Percentiles rank a stretch among this genome's conserved stretches.
Evolutionary conservation across 2,113 vertebrate species (phyloP).

Genomic region (Phycodurus eques): DNA sequence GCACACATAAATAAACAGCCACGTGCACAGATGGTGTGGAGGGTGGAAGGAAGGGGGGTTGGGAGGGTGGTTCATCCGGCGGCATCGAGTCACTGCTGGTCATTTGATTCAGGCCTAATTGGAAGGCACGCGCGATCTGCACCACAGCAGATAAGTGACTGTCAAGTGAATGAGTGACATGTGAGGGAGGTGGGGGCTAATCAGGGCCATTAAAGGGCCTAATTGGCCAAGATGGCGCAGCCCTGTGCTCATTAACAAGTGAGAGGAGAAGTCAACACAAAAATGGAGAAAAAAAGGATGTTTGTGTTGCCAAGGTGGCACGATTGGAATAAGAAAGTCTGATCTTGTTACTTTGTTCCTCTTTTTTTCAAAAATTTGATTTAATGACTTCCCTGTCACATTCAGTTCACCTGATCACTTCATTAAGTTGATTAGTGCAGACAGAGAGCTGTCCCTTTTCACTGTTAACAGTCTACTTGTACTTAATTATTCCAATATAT

Average conservation of each 20-base stretch:
- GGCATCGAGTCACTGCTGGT: constrained; percentile 39
- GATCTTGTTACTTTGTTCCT: neutral
- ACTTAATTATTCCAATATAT: too few relatives aligned
- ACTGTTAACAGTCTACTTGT: too few relatives aligned
- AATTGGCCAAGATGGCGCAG: constrained; percentile 63
- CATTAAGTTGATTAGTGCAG: neutral
- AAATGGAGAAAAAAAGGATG: constrained; percentile 14
- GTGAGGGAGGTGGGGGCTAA: constrained; percentile 43
- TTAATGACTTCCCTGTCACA: neutral
- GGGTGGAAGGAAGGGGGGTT: constrained; percentile 4
- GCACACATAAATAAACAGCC: constrained; percentile 29
- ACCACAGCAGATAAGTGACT: constrained; percentile 44
- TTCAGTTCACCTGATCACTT: neutral
- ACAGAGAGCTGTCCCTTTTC: neutral
- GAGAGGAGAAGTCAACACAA: constrained; percentile 9
- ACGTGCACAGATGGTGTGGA: constrained; percentile 35
- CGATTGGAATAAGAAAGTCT: neutral
- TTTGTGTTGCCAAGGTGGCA: neutral
- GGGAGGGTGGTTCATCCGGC: constrained; percentile 26
- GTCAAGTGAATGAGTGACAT: constrained; percentile 57
- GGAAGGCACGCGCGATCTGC: constrained; percentile 42
- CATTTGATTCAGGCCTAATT: constrained; percentile 64
- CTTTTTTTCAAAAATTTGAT: neutral
- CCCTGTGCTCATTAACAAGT: constrained; percentile 52
- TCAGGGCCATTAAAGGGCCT: constrained; percentile 57